Evolutionary conservation across 2,888 invertebrate genomes (phyloP), one percentile per base, ranked within the genome.

Genomic region (Lydus trimaculatus): DNA sequence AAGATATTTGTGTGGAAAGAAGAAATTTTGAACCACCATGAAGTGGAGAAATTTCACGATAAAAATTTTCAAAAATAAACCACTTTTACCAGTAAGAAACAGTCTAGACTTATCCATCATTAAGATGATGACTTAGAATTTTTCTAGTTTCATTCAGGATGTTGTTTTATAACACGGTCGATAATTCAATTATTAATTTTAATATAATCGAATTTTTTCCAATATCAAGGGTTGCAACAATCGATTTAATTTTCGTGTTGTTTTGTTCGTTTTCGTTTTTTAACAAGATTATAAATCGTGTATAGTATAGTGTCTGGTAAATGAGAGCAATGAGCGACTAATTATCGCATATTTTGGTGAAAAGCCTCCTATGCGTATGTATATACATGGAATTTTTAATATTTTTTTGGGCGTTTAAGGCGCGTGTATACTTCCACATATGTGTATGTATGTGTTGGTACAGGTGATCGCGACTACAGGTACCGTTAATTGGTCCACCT

Each of bases 401-500:
- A 70, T 72, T 74, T 74, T 76, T 76, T 67, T 6, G 48, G 68
- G 72, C 66, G 72, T 73, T 75, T 76, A 73, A 73, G 73, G 75
- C 75, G 79, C 80, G 81, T 79, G 81, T 76, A 9, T 43, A 78
- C 80, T 80, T 43, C 5, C 5, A 13, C 78, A 81, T 76, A 6
- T 39, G 17, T 20, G 69, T 71, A 71, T 72, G 77, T 80, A 80
- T 79, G 82, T 75, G 73, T 77, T 74, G 75, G 78, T 77, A 83
- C 84, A 84, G 84, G 84, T 84, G 84, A 84, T 83, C 76, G 79
- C 80, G 80, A 83, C 83, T 84, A 83, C 82, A 81, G 80, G 83
- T 84, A 82, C 84, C 84, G 84, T 84, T 84, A 84, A 84, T 84
- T 84, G 84, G 82, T 81, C 81, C 84, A 84, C 84, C 84, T 84